Evolutionary conservation across 2,888 invertebrate genomes (phyloP).

Genomic region (Drosophila phalerata): DNA sequence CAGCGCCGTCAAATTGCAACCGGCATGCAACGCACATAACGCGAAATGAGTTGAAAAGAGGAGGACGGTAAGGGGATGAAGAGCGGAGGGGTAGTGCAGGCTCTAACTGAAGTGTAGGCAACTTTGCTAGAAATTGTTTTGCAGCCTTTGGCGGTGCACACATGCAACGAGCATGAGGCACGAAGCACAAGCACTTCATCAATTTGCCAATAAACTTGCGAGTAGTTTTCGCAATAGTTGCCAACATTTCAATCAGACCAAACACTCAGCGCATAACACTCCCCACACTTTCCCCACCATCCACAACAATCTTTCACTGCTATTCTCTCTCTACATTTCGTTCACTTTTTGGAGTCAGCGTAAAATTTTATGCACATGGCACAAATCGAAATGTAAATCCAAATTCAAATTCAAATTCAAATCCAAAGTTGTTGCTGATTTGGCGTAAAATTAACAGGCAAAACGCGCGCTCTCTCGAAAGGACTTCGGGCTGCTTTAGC

Average conservation of each 20-base stretch:
- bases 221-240: slow-evolving; percentile 80
- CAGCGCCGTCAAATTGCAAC: slow-evolving; percentile 84
- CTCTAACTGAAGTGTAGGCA: slow-evolving; percentile 56
- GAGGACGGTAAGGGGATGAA: neutral
- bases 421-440: slow-evolving; percentile 78
- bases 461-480: slow-evolving; percentile 54
- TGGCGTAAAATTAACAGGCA: slow-evolving; percentile 80
- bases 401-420: slow-evolving; percentile 38
- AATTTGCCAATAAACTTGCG: slow-evolving; percentile 82
- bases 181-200: slow-evolving; percentile 65
- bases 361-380: slow-evolving; percentile 79
- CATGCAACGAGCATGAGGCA: slow-evolving; percentile 19
- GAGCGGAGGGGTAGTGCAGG: slow-evolving; percentile 5
- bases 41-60: neutral
- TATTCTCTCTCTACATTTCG: neutral
- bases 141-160: slow-evolving; percentile 39
- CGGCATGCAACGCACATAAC: slow-evolving; percentile 79
- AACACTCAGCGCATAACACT: slow-evolving; percentile 46
- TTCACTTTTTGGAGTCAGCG: slow-evolving; percentile 68
- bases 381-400: slow-evolving; percentile 66
- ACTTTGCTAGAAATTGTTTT: slow-evolving; percentile 70
- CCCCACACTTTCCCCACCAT: neutral
- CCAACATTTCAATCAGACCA: slow-evolving; percentile 81
- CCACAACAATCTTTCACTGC: neutral
- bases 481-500: slow-evolving; percentile 16